Evolutionary conservation across 2,113 vertebrate species (phyloP).

Genomic region (Tautogolabrus adspersus): DNA sequence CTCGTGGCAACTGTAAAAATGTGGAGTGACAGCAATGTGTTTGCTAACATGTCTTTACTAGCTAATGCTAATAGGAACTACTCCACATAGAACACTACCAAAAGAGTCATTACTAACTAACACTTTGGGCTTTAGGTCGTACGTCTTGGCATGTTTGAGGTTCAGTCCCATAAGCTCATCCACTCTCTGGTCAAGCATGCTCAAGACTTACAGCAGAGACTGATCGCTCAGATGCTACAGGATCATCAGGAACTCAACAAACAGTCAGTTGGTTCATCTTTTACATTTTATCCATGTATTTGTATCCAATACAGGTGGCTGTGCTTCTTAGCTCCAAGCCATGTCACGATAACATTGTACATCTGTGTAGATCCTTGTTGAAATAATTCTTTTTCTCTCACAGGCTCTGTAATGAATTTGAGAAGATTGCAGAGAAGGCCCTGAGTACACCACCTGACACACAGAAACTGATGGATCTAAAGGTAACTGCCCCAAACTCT

Average conservation of each 20-base stretch:
- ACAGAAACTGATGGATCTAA: conserved; percentile 88
- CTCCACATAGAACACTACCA: background rate
- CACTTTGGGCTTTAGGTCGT: conserved; percentile 76
- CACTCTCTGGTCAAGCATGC: conserved; percentile 83
- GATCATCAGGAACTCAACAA: conserved; percentile 85
- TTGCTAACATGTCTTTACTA: background rate
- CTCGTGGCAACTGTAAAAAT: too few species aligned
- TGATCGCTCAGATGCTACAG: conserved; percentile 82
- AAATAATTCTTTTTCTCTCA: conserved; percentile 46
- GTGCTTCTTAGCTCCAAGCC: background rate
- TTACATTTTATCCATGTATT: background rate
- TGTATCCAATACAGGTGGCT: background rate
- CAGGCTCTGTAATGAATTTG: conserved; percentile 90
- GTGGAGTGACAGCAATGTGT: background rate
- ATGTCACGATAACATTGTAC: conserved; percentile 20
- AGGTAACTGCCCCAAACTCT: conserved; percentile 79
- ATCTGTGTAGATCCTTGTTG: conserved; percentile 6
- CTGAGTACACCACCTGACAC: conserved; percentile 88
- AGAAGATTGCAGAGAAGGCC: conserved; percentile 89
- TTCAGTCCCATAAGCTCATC: conserved; percentile 88
- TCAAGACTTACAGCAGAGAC: conserved; percentile 82
- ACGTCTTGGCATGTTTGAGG: conserved; percentile 90
- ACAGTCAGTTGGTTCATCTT: conserved; percentile 57
- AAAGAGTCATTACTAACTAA: background rate
- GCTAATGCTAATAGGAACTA: background rate